phyloP scores from a whole-genome alignment of 2,888 invertebrate species.

The Drosophila kanekoi region DNA sequence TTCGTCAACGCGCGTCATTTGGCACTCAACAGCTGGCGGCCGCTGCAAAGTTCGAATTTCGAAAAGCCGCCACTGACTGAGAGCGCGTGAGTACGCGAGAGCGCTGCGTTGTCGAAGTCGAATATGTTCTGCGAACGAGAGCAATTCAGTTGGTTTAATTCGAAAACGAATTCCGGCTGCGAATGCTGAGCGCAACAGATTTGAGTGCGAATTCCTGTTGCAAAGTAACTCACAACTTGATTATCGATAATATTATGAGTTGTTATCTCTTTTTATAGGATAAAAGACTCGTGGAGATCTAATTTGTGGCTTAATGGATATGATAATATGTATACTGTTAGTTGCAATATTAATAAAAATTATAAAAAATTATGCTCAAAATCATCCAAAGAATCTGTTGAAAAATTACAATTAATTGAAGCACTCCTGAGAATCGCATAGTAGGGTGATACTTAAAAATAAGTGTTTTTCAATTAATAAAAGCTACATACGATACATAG shows the following conservation, averaged over 20 bases:
- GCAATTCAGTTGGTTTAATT: neutral
- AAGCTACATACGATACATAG: too few relatives aligned
- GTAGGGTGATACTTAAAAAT: too few relatives aligned
- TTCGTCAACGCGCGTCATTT: slow-evolving; percentile 45
- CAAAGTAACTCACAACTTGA: neutral
- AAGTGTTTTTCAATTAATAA: too few relatives aligned
- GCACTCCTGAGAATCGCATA: too few relatives aligned
- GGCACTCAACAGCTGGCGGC: slow-evolving; percentile 38
- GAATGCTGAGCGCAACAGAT: neutral
- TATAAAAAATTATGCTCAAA: too few relatives aligned
- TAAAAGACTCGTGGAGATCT: too few relatives aligned
- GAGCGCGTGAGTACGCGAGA: slow-evolving; percentile 14
- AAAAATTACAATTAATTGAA: too few relatives aligned
- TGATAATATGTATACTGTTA: too few relatives aligned
- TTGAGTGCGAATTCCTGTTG: slow-evolving; percentile 4
- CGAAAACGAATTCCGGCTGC: slow-evolving; percentile 1
- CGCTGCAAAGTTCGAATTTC: slow-evolving; percentile 50
- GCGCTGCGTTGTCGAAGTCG: slow-evolving; percentile 5
- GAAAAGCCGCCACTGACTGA: slow-evolving; percentile 12
- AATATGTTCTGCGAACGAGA: slow-evolving; percentile 1
- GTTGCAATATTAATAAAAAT: too few relatives aligned
- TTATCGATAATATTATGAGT: neutral
- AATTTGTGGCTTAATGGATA: too few relatives aligned
- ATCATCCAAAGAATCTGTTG: too few relatives aligned
- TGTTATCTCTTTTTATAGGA: too few relatives aligned